These are phyloP conservation scores for Enteromius viviparus DNA, from an alignment of 2,797 vertebrate genomes.

Conservation along the genomic window DNA sequence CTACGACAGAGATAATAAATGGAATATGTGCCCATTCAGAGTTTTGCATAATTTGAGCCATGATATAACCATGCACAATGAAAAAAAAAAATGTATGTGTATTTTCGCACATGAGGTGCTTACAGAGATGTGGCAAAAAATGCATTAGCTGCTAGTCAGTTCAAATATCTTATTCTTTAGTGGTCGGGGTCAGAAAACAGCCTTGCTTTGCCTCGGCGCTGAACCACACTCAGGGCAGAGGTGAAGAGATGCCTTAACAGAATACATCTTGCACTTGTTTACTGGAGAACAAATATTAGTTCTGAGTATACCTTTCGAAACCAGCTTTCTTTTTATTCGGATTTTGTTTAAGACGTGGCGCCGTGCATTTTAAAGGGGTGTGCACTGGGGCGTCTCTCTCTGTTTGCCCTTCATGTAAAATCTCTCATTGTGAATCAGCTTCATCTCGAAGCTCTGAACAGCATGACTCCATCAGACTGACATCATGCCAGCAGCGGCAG, in stretches of 20 bases:
- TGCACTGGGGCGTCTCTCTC: constrained; percentile 27
- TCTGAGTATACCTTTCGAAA: constrained; percentile 1
- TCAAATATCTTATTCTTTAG: constrained; percentile 10
- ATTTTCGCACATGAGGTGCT: constrained; percentile 3
- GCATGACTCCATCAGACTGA: constrained; percentile 46
- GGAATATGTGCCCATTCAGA: constrained; percentile 12
- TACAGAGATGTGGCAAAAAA: constrained; percentile 28
- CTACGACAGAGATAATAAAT: constrained; percentile 37
- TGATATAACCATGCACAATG: constrained; percentile 4
- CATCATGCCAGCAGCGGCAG: constrained; percentile 44
- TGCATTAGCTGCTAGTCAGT: constrained; percentile 20
- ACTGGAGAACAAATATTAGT: constrained; percentile 9
- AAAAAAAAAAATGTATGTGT: neutral
- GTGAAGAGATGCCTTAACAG: constrained; percentile 20
- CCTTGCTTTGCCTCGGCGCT: neutral
- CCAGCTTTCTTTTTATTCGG: neutral
- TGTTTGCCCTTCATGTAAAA: constrained; percentile 44
- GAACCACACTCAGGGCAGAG: constrained; percentile 11
- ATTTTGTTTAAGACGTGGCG: neutral
- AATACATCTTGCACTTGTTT: constrained; percentile 29
- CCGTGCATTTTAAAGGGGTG: constrained; percentile 18
- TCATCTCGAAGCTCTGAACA: constrained; percentile 47
- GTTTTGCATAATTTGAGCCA: constrained; percentile 34
- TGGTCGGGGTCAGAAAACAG: constrained; percentile 2
- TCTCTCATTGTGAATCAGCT: constrained; percentile 51